Percentiles rank a stretch among this genome's conserved stretches.
Conservation (phyloP, 2,888 invertebrate species). For the Tetramorium bicarinatum region DNA sequence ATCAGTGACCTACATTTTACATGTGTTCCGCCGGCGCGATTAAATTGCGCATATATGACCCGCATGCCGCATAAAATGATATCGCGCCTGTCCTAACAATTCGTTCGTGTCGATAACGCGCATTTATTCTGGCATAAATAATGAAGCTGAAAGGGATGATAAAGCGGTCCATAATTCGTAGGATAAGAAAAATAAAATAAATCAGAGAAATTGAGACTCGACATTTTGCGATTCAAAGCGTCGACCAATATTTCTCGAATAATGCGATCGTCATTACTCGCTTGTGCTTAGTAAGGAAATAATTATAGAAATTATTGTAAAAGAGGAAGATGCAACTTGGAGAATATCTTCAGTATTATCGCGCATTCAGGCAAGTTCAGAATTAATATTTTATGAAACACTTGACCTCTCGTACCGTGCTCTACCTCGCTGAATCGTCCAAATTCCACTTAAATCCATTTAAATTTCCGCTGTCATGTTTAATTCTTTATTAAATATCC, state of each 20-base stretch:
- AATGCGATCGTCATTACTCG: background rate
- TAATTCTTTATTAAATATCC: slow-evolving; percentile 6
- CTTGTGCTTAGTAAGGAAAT: background rate
- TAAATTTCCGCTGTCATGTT: slow-evolving; percentile 10
- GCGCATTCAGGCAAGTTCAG: background rate
- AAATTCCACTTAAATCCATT: slow-evolving; percentile 17
- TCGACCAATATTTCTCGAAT: background rate
- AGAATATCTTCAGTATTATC: slow-evolving; percentile 1
- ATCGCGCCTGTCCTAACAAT: slow-evolving; percentile 37
- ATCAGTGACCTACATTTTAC: slow-evolving; percentile 48
- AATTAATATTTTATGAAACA: slow-evolving; percentile 37
- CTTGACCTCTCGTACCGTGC: slow-evolving; percentile 12
- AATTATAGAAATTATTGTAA: background rate
- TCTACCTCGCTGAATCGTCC: background rate
- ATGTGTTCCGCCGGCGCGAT: slow-evolving; percentile 28
- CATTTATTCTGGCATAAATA: slow-evolving; percentile 7
- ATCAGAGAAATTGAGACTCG: background rate
- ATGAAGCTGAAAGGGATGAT: background rate
- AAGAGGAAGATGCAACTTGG: background rate
- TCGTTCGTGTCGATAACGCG: slow-evolving; percentile 12
- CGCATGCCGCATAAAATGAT: slow-evolving; percentile 18
- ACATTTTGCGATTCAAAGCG: background rate
- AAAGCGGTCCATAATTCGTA: background rate
- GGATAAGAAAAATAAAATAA: background rate
- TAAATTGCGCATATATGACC: slow-evolving; percentile 29